phyloP scores from a whole-genome alignment of 2,113 vertebrate genomes.

The Pristiophorus japonicus region DNA sequence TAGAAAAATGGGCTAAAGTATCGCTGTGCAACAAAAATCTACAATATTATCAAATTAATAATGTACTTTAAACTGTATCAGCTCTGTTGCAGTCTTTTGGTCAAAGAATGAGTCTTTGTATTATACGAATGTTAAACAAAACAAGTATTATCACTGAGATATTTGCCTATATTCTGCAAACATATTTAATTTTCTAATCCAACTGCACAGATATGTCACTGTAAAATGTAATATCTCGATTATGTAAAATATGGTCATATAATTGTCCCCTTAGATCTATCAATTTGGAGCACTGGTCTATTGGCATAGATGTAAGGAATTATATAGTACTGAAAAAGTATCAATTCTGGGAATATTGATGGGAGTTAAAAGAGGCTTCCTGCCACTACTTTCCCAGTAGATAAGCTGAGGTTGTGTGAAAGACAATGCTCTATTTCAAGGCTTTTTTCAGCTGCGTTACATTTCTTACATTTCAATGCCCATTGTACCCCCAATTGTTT shows the following conservation, averaged over 20 bases:
- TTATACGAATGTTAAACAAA: not conserved
- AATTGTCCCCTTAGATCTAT: not conserved
- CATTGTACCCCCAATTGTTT: slow-evolving; percentile 5
- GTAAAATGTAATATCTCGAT: not conserved
- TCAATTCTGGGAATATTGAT: not conserved
- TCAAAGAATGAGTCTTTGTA: not conserved
- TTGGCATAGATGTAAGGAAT: not conserved
- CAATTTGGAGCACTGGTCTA: not conserved
- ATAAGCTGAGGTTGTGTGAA: not conserved
- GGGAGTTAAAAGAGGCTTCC: not conserved
- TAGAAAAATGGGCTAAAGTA: not conserved
- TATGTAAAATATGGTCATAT: not conserved
- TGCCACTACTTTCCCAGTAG: not conserved
- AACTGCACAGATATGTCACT: not conserved
- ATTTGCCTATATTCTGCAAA: not conserved
- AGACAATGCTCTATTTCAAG: not conserved
- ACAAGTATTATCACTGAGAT: too few species aligned
- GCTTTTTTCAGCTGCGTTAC: not conserved
- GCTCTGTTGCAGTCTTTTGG: not conserved
- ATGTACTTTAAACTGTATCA: not conserved
- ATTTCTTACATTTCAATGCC: slow-evolving; percentile 21
- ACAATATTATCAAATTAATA: not conserved
- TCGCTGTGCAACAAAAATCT: not conserved
- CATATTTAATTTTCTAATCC: not conserved
- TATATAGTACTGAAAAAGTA: not conserved